These are phyloP conservation scores for Pseudomugil tenellus DNA, from an alignment of 2,797 vertebrate species.

Conservation along the genomic window DNA sequence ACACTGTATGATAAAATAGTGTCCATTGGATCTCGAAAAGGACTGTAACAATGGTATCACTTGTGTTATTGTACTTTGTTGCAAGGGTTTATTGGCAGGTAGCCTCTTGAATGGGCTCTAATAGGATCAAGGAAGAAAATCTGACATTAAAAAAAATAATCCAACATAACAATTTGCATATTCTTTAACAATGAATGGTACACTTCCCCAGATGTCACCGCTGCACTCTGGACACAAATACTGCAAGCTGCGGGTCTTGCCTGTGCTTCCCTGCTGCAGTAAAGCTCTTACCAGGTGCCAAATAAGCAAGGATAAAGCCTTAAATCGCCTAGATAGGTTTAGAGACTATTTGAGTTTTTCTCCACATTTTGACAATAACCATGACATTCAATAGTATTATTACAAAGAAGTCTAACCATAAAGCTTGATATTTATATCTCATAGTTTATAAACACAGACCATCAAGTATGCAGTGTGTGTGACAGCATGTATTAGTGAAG, in stretches of 20 bases:
- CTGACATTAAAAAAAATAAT: constrained; percentile 79
- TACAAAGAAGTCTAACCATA: constrained; percentile 30
- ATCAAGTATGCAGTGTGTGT: not conserved
- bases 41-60: constrained; percentile 68
- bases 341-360: constrained; percentile 27
- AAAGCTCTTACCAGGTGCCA: constrained; percentile 68
- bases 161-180: constrained; percentile 77
- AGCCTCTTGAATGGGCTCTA: constrained; percentile 60
- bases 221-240: constrained; percentile 66
- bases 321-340: constrained; percentile 55
- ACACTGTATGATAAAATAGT: constrained; percentile 11
- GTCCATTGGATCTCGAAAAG: constrained; percentile 43
- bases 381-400: constrained; percentile 34
- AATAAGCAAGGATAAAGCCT: constrained; percentile 64
- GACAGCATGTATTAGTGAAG: not conserved
- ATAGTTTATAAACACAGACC: constrained; percentile 19
- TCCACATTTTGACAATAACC: constrained; percentile 40
- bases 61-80: constrained; percentile 65
- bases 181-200: constrained; percentile 77
- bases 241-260: constrained; percentile 45
- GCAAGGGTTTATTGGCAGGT: constrained; percentile 65
- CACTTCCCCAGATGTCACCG: constrained; percentile 75
- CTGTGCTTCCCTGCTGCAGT: constrained; percentile 51
- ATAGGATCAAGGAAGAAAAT: constrained; percentile 76
- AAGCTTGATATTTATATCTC: constrained; percentile 45